phyloP scores from a whole-genome alignment of 2,888 invertebrate genomes.

The Ditula angustiorana region DNA sequence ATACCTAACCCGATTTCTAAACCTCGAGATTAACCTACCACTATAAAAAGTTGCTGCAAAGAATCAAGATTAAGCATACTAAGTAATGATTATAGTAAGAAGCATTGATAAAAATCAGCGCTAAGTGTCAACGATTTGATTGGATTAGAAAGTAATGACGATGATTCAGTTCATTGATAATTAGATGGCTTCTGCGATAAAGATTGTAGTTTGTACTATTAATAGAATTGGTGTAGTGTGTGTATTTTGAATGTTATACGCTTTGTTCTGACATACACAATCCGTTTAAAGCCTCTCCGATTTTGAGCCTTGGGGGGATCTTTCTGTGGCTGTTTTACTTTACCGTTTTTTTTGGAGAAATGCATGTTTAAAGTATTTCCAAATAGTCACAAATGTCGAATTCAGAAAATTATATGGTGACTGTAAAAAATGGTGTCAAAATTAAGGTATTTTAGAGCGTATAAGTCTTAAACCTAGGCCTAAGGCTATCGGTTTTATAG shows the following conservation, averaged over 20 bases:
- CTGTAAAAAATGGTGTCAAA: too few species aligned
- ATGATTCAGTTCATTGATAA: slow-evolving; percentile 28
- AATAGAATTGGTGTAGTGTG: slow-evolving; percentile 9
- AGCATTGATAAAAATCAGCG: slow-evolving; percentile 23
- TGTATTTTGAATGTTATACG: background rate
- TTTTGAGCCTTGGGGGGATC: too few species aligned
- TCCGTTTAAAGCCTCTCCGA: too few species aligned
- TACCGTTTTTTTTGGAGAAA: too few species aligned
- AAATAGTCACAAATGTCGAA: too few species aligned
- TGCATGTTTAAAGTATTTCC: too few species aligned
- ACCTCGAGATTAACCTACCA: slow-evolving; percentile 6
- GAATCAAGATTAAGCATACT: background rate
- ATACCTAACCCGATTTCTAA: slow-evolving; percentile 12
- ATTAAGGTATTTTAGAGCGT: too few species aligned
- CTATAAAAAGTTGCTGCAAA: slow-evolving; percentile 3
- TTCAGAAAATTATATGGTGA: too few species aligned
- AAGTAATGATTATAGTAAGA: slow-evolving; percentile 18
- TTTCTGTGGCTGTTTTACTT: too few species aligned
- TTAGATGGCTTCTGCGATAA: slow-evolving; percentile 28
- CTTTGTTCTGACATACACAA: too few species aligned
- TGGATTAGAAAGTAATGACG: slow-evolving; percentile 37
- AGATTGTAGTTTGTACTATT: slow-evolving; percentile 1
- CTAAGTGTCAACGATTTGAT: slow-evolving; percentile 32
- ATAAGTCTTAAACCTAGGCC: too few species aligned
- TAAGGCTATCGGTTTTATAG: too few species aligned